Evolutionary conservation across 2,888 invertebrate genomes (phyloP), one percentile per base, ranked within the genome.

Genomic region (Lasioglossum oenotherae): DNA sequence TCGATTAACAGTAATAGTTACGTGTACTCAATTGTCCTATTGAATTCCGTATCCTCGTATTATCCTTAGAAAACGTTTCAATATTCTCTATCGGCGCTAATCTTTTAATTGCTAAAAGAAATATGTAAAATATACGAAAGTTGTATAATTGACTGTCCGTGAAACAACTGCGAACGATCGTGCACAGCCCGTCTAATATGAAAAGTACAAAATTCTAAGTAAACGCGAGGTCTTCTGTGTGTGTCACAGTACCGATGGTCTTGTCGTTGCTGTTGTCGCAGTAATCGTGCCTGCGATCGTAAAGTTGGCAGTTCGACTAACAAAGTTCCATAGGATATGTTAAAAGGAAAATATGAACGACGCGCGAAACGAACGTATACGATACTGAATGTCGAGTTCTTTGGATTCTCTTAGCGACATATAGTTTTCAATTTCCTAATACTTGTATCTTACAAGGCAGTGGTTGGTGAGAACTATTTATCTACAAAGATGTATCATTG

Each of bases 391-490:
- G 67, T 60, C 27, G 77, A 74, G 35, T 38, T 88, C 89, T 88
- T 87, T 87, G 89, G 89, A 78, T 74, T 87, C 35, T 79, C 23
- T 38, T 79, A 87, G 76, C 82, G 67, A 73, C 76, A 57, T 73
- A 85, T 60, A 89, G 76, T 82, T 53, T 53, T 71, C 46, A 31
- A 64, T 53, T 76, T 81, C 19, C 73, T 75, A 80, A 84, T 84
- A 77, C 74, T 85, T 76, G 67, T 89, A 86, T 87, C 75, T 88
- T 88, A 87, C 84, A 78, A 85, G 86, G 85, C 87, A 78, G 80
- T 89, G 86, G 88, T 86, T 89, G 88, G 86, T 88, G 87, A 86
- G 41, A 73, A 87, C 87, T 88, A 80, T 84, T 77, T 82, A 92
- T 71, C 49, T 78, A 85, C 69, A 49, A n/a, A 67, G 35, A 76